Percentiles rank a stretch among this genome's conserved stretches.
Evolutionary conservation across 2,113 vertebrate species (phyloP).

Genomic region (Leucopsar rothschildi): DNA sequence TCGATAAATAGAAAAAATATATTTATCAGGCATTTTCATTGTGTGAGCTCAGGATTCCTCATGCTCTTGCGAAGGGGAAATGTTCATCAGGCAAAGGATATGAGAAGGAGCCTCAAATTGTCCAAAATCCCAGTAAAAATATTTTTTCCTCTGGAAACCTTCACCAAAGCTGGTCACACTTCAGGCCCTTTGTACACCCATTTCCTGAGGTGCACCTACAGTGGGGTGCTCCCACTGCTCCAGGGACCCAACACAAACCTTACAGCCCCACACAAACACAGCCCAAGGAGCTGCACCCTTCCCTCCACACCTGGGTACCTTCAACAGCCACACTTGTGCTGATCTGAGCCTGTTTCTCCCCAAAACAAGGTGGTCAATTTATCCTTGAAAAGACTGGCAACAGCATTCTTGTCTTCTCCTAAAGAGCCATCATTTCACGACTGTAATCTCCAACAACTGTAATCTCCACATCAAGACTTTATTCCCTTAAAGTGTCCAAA

Average conservation of each 20-base stretch:
- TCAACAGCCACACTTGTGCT: not conserved
- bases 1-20: accelerated
- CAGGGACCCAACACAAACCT: not conserved
- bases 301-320: accelerated
- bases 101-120: not conserved
- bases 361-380: not conserved
- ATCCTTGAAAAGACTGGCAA: not conserved
- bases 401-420: not conserved
- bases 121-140: not conserved
- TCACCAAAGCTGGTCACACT: not conserved
- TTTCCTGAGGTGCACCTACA: accelerated
- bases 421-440: not conserved
- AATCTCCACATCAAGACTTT: accelerated
- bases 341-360: not conserved
- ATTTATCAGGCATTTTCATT: not conserved
- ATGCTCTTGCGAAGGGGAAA: not conserved
- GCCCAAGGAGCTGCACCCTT: not conserved
- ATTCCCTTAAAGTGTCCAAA: not conserved
- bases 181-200: not conserved
- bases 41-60: not conserved
- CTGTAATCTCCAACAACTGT: accelerated
- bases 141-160: not conserved
- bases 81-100: not conserved
- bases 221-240: too few relatives aligned
- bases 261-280: accelerated